These are phyloP conservation scores for Cottus gobio DNA, from an alignment of 2,113 vertebrate genomes.

Conservation along the genomic window DNA sequence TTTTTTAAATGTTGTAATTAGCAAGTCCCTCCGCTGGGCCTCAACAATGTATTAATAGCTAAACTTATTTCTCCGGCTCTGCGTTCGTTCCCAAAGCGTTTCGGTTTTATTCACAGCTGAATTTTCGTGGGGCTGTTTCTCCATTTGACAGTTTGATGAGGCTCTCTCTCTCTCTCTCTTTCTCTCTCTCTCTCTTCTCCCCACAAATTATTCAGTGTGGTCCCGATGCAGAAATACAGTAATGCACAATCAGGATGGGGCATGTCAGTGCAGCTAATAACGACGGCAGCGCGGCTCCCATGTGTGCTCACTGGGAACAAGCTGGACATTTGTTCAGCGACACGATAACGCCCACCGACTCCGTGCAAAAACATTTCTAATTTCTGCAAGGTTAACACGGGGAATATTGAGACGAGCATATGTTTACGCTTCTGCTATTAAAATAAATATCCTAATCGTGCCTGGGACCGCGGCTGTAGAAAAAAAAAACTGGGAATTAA, in stretches of 20 bases:
- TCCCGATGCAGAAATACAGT: background rate
- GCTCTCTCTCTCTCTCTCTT: background rate
- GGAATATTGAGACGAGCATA: background rate
- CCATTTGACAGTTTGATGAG: conserved; percentile 6
- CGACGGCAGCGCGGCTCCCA: conserved; percentile 4
- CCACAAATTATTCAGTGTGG: conserved; percentile 6
- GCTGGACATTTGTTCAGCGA: conserved; percentile 27
- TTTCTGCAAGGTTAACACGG: background rate
- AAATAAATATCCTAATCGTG: background rate
- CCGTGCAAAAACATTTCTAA: background rate
- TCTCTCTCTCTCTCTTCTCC: background rate
- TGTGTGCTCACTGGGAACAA: background rate
- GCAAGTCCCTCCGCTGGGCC: conserved; percentile 20
- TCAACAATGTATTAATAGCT: conserved; percentile 30
- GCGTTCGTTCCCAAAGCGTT: conserved; percentile 3
- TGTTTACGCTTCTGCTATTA: background rate
- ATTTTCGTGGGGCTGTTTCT: background rate
- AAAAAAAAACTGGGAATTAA: background rate
- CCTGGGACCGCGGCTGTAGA: background rate
- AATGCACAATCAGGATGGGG: background rate
- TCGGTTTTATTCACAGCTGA: conserved; percentile 20
- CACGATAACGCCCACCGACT: background rate
- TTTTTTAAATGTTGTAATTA: conserved; percentile 42
- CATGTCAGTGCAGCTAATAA: conserved; percentile 7
- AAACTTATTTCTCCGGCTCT: conserved; percentile 23